Evolutionary conservation across 1,140 invertebrate species (phyloP).

Genomic region (Bacillus rossius): DNA sequence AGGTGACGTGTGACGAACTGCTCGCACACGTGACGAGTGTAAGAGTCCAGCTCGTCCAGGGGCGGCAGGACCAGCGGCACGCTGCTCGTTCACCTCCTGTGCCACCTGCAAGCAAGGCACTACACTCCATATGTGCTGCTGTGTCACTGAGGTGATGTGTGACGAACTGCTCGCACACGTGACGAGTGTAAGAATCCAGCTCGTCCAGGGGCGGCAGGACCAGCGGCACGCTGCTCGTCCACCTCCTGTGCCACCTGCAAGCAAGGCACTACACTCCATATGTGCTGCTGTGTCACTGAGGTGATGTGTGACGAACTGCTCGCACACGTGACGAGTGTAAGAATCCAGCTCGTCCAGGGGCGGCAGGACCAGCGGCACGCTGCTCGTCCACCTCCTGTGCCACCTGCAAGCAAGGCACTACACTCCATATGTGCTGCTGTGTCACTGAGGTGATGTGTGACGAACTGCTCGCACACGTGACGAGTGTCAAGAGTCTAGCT

Average conservation of each 20-base stretch:
- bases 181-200: constrained; percentile 66
- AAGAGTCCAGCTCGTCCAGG: constrained; percentile 64
- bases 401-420: constrained; percentile 38
- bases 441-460: constrained; percentile 77
- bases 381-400: too few species aligned
- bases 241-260: too few species aligned
- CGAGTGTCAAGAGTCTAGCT: too few species aligned
- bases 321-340: constrained; percentile 76
- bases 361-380: too few species aligned
- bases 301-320: constrained; percentile 84
- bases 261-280: too few species aligned
- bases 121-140: too few species aligned
- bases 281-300: too few species aligned
- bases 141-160: constrained; percentile 81
- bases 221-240: too few species aligned
- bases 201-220: constrained; percentile 69
- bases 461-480: constrained; percentile 20
- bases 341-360: constrained; percentile 25
- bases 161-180: constrained; percentile 84
- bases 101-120: too few species aligned
- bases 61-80: too few species aligned
- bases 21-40: constrained; percentile 78
- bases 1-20: constrained; percentile 84
- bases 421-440: too few species aligned
- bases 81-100: too few species aligned